Evolutionary conservation across 2,888 invertebrate species (phyloP).

Genomic region (Oscheius sp.): DNA sequence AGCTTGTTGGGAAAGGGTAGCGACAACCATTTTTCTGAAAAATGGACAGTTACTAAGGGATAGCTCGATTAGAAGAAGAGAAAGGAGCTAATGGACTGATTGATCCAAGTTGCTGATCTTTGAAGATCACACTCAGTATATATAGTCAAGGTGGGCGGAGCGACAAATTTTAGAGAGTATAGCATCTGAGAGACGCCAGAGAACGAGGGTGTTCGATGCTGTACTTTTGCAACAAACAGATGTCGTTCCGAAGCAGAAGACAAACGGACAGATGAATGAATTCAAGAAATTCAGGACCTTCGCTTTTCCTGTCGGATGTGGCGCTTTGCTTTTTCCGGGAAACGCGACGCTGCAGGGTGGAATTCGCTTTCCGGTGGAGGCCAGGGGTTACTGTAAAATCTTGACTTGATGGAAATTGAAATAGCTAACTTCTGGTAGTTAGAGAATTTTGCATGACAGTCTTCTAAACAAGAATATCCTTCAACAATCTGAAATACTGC

Average conservation of each 20-base stretch:
- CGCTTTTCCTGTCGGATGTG: background rate
- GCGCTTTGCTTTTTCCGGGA: background rate
- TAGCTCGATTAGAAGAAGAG: background rate
- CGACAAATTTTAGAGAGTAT: slow-evolving; percentile 12
- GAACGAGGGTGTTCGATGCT: slow-evolving; percentile 6
- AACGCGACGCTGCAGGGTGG: background rate
- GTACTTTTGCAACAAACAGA: slow-evolving; percentile 20
- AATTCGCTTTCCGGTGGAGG: no score
- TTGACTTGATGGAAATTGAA: no score
- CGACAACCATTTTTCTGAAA: slow-evolving; percentile 23
- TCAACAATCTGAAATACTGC: no score
- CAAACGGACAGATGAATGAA: background rate
- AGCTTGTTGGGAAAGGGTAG: slow-evolving; percentile 30
- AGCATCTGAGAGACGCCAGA: slow-evolving; percentile 13
- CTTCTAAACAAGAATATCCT: no score
- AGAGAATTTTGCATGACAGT: no score
- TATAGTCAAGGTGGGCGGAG: slow-evolving; percentile 26
- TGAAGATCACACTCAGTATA: slow-evolving; percentile 25
- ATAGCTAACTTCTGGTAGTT: no score
- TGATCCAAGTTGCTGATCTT: slow-evolving; percentile 15
- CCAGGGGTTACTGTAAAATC: no score
- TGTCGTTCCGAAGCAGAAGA: slow-evolving; percentile 4
- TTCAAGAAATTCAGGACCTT: background rate
- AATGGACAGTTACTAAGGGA: background rate
- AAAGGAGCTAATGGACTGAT: background rate